These are phyloP conservation scores for Misgurnus mizolepis DNA, from an alignment of 2,113 vertebrate species.

Conservation along the genomic window DNA sequence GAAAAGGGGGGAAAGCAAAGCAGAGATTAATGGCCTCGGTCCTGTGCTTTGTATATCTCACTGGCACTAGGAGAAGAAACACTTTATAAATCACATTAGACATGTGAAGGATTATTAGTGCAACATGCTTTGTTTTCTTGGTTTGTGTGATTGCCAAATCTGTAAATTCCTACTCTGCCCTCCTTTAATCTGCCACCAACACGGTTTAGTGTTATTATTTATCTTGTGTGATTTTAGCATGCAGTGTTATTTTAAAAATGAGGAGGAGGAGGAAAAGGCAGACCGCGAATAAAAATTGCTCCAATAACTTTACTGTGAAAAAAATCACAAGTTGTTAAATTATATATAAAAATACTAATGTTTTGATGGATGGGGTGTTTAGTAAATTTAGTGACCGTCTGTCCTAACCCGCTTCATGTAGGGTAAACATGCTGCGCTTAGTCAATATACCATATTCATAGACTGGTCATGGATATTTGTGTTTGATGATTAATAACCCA, in stretches of 20 bases:
- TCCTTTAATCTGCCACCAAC: constrained; percentile 66
- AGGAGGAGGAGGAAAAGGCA: background rate
- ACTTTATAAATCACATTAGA: constrained; percentile 86
- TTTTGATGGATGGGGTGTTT: constrained; percentile 20
- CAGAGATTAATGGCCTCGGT: constrained; percentile 79
- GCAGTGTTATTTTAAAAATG: background rate
- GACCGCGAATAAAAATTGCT: constrained; percentile 12
- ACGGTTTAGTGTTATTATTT: constrained; percentile 44
- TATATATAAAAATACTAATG: background rate
- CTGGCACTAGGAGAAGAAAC: constrained; percentile 72
- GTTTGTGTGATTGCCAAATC: constrained; percentile 68
- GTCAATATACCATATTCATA: constrained; percentile 25
- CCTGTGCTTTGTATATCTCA: constrained; percentile 74
- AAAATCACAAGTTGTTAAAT: constrained; percentile 4
- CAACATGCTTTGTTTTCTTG: constrained; percentile 64
- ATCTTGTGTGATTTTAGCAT: constrained; percentile 4
- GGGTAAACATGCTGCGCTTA: constrained; percentile 21
- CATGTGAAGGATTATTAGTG: constrained; percentile 68
- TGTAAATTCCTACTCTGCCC: constrained; percentile 62
- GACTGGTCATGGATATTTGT: constrained; percentile 36
- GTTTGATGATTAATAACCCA: constrained; percentile 49
- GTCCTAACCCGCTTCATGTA: constrained; percentile 18
- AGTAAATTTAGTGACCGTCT: background rate
- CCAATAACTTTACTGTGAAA: constrained; percentile 27
- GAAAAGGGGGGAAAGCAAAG: constrained; percentile 62